Percentiles rank a stretch among this genome's conserved stretches.
Conservation (phyloP, 2,797 vertebrate genomes). For the Pseudomugil tenellus region DNA sequence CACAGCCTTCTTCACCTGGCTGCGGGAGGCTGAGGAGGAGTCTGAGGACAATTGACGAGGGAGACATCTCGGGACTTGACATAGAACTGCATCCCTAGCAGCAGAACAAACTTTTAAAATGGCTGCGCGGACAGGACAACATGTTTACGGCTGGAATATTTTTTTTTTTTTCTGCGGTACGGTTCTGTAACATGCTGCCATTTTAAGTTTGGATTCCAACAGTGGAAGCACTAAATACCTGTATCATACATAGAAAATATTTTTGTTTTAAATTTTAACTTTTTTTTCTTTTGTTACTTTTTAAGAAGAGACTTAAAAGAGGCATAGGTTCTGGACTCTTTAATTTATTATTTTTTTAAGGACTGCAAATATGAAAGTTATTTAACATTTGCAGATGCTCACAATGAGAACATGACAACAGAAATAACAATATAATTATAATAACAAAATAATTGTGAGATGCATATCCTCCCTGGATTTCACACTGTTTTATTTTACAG, state of each 20-base stretch:
- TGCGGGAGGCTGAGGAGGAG: slow-evolving; percentile 97
- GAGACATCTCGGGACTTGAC: slow-evolving; percentile 80
- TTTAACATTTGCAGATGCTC: slow-evolving; percentile 98
- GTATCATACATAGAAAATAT: slow-evolving; percentile 99
- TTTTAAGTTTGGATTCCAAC: slow-evolving; percentile 87
- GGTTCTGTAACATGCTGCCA: slow-evolving; percentile 86
- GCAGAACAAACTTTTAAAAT: slow-evolving; percentile 72
- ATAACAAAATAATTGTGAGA: slow-evolving; percentile 84
- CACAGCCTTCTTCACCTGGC: slow-evolving; percentile 97
- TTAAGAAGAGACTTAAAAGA: slow-evolving; percentile 91
- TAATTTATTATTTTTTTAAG: slow-evolving; percentile 99
- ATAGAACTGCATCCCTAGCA: slow-evolving; percentile 67
- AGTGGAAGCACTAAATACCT: slow-evolving; percentile 91
- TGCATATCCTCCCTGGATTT: slow-evolving; percentile 86
- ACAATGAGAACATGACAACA: slow-evolving; percentile 87
- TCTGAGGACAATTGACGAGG: slow-evolving; percentile 96
- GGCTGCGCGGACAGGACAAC: slow-evolving; percentile 81
- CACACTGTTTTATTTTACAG: slow-evolving; percentile 84
- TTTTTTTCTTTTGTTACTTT: slow-evolving; percentile 89
- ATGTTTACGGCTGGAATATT: slow-evolving; percentile 80
- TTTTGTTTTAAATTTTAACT: slow-evolving; percentile 95
- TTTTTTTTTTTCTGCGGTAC: slow-evolving; percentile 80
- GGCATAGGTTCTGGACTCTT: slow-evolving; percentile 89
- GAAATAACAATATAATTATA: slow-evolving; percentile 90
- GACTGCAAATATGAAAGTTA: slow-evolving; percentile 96